Evolutionary conservation across 2,888 invertebrate genomes (phyloP), one percentile per base, ranked within the genome.

Genomic region (Schizotus pectinicornis): DNA sequence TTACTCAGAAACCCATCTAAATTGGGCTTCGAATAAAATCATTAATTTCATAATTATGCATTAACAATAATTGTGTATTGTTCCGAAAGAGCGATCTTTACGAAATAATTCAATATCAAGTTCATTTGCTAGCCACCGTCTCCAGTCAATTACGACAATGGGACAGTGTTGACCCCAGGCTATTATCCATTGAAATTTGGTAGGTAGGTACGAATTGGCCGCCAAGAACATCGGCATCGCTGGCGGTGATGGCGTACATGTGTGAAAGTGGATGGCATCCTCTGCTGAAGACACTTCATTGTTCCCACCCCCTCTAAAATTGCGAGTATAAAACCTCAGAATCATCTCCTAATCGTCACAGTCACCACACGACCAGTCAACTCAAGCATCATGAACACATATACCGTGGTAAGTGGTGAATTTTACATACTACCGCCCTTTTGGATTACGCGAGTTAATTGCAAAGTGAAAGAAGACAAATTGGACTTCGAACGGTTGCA

Each of bases 361-460:
- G 78, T 79, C 78, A 77, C 78, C 78, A 77, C 74, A 69, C 71
- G 75, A 75, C 77, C 70, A 75, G 74, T 68, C 72, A 74, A 75
- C 69, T 69, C 72, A 77, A 78, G 78, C 80, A 79, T 78, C 80
- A 80, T 80, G 80, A 80, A 79, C 75, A 76, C 77, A 71, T 78
- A 74, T 72, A 77, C 77, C 77, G 79, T 80, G 80, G 80, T 80
- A 80, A 80, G 80, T 74, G 71, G 63, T 65, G 62, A 51, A 56
- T 46, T 58, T 56, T 47, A 6, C 35, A 51, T 41, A n/a, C 7
- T 30, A 33, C 14, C 36, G 33, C 7, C 9, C 9, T 11, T 34
- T 33, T 41, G 70, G 67, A 70, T 69, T 70, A 68, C 69, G 69
- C 68, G 71, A 67, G 68, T 67, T 61, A 37, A 22, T 22, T 22